Conservation (phyloP, 2,888 invertebrate species). For the Chrysopilus asiliformis region DNA sequence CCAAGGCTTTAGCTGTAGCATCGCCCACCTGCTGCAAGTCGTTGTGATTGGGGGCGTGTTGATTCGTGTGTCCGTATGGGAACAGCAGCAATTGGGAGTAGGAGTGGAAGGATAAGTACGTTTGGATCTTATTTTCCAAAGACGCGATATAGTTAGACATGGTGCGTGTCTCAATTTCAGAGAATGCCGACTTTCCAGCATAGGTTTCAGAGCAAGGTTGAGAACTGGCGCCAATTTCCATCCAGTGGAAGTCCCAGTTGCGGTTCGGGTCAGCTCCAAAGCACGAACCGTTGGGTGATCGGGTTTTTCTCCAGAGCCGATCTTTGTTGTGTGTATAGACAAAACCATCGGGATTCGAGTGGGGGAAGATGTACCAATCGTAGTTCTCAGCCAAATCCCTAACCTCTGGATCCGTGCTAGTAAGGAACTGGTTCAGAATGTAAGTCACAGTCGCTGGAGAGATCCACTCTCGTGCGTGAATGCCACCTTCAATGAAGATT, state of each 20-base stretch:
- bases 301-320: conserved; percentile 59
- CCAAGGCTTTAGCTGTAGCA: conserved; percentile 24
- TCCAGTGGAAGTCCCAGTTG: conserved; percentile 61
- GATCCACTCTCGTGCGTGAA: conserved; percentile 39
- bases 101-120: conserved; percentile 62
- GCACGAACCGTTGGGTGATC: conserved; percentile 39
- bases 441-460: conserved; percentile 38
- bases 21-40: conserved; percentile 34
- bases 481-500: conserved; percentile 28
- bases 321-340: conserved; percentile 44
- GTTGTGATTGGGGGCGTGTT: conserved; percentile 39
- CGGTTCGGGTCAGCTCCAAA: conserved; percentile 63
- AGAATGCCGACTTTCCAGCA: conserved; percentile 53
- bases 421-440: conserved; percentile 39
- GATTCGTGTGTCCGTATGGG: conserved; percentile 46
- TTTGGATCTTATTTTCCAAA: conserved; percentile 39
- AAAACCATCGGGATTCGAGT: conserved; percentile 58
- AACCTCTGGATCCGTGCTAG: conserved; percentile 28
- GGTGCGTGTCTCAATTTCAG: conserved; percentile 50
- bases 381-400: conserved; percentile 36
- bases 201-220: conserved; percentile 48
- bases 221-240: conserved; percentile 43
- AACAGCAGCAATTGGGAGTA: conserved; percentile 55
- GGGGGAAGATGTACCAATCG: conserved; percentile 54
- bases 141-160: conserved; percentile 42